Evolutionary conservation across 2,797 vertebrate genomes (phyloP).

Genomic region (Periophthalmus magnuspinnatus): DNA sequence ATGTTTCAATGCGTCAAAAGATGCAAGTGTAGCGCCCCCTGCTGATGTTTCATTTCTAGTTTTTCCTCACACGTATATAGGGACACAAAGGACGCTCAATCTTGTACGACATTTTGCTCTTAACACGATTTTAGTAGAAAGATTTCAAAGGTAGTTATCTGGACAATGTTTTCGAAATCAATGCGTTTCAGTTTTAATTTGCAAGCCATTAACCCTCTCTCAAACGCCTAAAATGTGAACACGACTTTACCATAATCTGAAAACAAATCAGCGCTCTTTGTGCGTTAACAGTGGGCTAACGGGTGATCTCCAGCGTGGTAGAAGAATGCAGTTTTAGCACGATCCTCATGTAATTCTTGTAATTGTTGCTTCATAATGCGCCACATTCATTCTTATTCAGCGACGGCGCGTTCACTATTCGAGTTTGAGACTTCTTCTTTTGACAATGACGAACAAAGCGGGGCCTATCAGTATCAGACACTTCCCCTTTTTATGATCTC

Average conservation of each 20-base stretch:
- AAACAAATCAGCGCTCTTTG: constrained; percentile 18
- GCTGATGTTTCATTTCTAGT: too few species aligned
- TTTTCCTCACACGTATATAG: too few species aligned
- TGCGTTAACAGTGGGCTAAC: not conserved
- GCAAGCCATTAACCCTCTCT: not conserved
- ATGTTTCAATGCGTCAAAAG: not conserved
- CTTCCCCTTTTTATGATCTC: constrained; percentile 51
- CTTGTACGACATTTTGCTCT: too few species aligned
- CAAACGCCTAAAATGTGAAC: constrained; percentile 29
- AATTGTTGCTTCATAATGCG: constrained; percentile 72
- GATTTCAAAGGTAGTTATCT: too few species aligned
- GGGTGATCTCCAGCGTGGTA: constrained; percentile 40
- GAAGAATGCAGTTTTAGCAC: constrained; percentile 39
- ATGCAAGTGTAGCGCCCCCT: not conserved
- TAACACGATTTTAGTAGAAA: too few species aligned
- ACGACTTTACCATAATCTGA: constrained; percentile 8
- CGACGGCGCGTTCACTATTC: constrained; percentile 42
- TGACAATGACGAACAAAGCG: constrained; percentile 65
- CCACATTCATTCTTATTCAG: constrained; percentile 60
- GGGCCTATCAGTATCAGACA: constrained; percentile 59
- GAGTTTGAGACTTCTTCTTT: constrained; percentile 61
- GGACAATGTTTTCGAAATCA: too few species aligned
- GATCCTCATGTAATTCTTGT: constrained; percentile 63
- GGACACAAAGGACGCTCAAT: not conserved
- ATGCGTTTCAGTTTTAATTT: too few species aligned